Conservation (phyloP, 2,888 invertebrate species). For the Lasiommata megera region DNA sequence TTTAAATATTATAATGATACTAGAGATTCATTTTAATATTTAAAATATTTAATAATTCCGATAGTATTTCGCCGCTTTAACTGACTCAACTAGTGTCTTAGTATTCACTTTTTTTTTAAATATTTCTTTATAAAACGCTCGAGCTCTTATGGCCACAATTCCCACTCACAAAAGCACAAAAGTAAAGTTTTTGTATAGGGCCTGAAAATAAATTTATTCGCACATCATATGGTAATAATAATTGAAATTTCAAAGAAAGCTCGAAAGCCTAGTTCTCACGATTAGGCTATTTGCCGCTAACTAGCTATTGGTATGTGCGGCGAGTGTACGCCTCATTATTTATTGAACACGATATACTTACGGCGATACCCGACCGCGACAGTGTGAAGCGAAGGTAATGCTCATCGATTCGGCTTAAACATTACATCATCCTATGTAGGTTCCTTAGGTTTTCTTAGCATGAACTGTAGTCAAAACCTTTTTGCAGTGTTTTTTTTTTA, state of each 20-base stretch:
- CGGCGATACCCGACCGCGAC: conserved; percentile 28
- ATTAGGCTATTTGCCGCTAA: conserved; percentile 35
- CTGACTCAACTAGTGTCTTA: too few relatives aligned
- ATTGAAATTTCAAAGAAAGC: conserved; percentile 30
- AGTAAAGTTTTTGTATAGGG: too few relatives aligned
- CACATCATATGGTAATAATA: conserved; percentile 12
- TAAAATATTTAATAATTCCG: too few relatives aligned
- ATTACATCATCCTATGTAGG: conserved; percentile 21
- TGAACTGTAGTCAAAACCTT: too few relatives aligned
- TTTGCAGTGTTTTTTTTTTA: too few relatives aligned
- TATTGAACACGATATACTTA: conserved; percentile 36
- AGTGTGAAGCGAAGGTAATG: conserved; percentile 19
- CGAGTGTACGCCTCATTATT: conserved; percentile 35
- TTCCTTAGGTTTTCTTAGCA: background rate
- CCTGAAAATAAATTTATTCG: background rate
- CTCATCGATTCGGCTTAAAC: conserved; percentile 19
- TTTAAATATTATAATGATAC: too few relatives aligned
- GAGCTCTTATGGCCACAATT: too few relatives aligned
- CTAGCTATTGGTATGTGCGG: conserved; percentile 35
- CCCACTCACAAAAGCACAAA: too few relatives aligned
- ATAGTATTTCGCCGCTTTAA: too few relatives aligned
- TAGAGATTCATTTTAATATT: too few relatives aligned
- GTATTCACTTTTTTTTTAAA: too few relatives aligned
- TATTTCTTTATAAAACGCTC: too few relatives aligned
- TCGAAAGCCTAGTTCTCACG: conserved; percentile 36